Evolutionary conservation across 2,113 vertebrate genomes (phyloP).

Genomic region (Notiomystis cincta): DNA sequence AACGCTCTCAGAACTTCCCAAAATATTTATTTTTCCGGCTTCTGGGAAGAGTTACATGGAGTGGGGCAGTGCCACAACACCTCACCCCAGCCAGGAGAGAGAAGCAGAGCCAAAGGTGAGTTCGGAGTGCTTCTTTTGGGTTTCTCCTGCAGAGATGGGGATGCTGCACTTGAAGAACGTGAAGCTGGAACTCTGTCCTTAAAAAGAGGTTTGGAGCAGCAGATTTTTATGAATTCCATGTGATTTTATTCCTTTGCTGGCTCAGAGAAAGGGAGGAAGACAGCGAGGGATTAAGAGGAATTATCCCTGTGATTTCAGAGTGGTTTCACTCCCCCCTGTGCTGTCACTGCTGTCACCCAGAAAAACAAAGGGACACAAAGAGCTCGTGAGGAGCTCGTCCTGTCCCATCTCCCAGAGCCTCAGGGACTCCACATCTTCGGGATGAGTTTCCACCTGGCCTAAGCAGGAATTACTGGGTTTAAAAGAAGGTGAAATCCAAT

Average conservation of each 20-base stretch:
- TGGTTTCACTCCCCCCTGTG: neutral
- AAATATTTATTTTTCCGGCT: too few relatives aligned
- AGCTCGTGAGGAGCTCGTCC: neutral
- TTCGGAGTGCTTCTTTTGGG: neutral
- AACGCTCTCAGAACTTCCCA: too few relatives aligned
- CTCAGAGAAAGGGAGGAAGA: neutral
- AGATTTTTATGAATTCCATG: neutral
- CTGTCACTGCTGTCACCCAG: fast-evolving
- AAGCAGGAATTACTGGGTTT: neutral
- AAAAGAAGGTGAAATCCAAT: neutral
- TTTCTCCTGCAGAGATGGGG: neutral
- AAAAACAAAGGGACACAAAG: neutral
- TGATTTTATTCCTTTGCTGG: neutral
- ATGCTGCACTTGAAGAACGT: neutral
- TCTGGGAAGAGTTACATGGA: too few relatives aligned
- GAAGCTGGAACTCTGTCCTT: neutral
- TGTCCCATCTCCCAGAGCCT: neutral
- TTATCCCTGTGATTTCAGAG: neutral
- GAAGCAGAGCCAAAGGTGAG: neutral
- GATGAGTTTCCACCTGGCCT: neutral
- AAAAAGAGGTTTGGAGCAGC: neutral
- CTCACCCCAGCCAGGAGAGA: fast-evolving
- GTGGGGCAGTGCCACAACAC: too few relatives aligned
- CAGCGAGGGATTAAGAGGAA: neutral
- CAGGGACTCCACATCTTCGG: neutral